phyloP scores from a whole-genome alignment of 1,140 invertebrate species.

The Apolygus lucorum region DNA sequence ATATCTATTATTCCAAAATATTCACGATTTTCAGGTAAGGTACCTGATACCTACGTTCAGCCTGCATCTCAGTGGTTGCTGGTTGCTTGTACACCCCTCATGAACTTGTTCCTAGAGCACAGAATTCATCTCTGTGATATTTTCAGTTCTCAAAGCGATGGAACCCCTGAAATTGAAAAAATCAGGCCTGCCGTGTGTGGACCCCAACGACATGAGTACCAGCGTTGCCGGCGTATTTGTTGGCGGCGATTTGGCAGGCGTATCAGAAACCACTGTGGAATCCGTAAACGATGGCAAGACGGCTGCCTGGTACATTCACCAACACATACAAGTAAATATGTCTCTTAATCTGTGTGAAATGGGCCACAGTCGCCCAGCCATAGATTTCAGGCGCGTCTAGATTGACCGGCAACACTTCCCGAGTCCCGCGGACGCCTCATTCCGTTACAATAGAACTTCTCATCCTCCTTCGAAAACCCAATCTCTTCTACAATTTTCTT shows the following conservation, averaged over 20 bases:
- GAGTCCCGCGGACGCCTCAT: too few relatives aligned
- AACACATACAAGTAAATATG: constrained; percentile 68
- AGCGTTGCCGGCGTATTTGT: constrained; percentile 73
- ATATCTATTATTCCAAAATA: too few relatives aligned
- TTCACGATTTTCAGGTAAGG: too few relatives aligned
- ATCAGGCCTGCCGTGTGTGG: constrained; percentile 67
- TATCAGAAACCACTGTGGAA: constrained; percentile 94
- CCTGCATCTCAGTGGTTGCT: too few relatives aligned
- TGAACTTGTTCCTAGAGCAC: background rate
- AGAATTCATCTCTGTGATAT: background rate
- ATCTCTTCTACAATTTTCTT: too few relatives aligned
- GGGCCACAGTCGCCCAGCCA: too few relatives aligned
- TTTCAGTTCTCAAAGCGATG: constrained; percentile 69
- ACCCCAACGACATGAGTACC: constrained; percentile 67
- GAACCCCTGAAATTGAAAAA: constrained; percentile 66
- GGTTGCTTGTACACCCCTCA: background rate
- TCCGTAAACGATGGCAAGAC: constrained; percentile 97
- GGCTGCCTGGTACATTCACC: constrained; percentile 93
- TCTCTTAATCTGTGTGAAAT: background rate
- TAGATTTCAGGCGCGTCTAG: too few relatives aligned
- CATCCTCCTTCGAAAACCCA: too few relatives aligned
- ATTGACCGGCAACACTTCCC: too few relatives aligned
- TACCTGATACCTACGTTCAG: too few relatives aligned
- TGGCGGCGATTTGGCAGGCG: constrained; percentile 89
- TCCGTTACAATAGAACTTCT: too few relatives aligned